Evolutionary conservation across 2,113 vertebrate species (phyloP), one percentile per base, ranked within the genome.

Genomic region (Austrofundulus limnaeus): DNA sequence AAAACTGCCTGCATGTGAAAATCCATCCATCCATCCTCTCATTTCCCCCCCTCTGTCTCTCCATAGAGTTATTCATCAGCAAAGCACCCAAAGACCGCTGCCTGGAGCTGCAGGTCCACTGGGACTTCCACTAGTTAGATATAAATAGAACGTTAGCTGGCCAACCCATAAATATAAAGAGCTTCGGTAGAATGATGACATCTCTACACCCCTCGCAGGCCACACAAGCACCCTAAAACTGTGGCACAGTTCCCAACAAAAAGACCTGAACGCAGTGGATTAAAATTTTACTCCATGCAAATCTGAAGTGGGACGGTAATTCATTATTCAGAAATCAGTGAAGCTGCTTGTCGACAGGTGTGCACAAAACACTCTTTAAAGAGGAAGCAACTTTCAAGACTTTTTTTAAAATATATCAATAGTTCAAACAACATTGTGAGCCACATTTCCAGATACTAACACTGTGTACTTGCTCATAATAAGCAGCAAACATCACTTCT

Each of bases 81-180:
- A 16, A 58, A 64, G 77, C 77, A 86, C 84, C 86, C 80, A 83
- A 70, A 81, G 59, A 56, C 78, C 51, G 68, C 70, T 66, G 83
- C 84, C 83, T 81, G 77, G 62, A 80, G 85, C 83, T 55, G 64
- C 60, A 65, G 57, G 58, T 75, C 89, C 85, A 64, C 48, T n/a
- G 85, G 86, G 89, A 88, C 65, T 71, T 84, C 82, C 65, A 62
- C 68, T 84, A 73, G 73, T 81, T 74, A 15, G 78, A 78, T 90
- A 90, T 89, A 85, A 90, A 90, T 90, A 90, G 87, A 88, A 83
- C 69, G 78, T 78, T 72, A 86, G 83, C 80, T 62, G 80, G 80
- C 82, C 72, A 70, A 61, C 87, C 85, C 86, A 88, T 87, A 87
- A 90, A 89, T 86, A 86, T 85, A 71, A 67, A 77, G 73, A 64